Base-by-base conservation (phyloP, 2,888 invertebrate species). In the Venusia cambrica region DNA sequence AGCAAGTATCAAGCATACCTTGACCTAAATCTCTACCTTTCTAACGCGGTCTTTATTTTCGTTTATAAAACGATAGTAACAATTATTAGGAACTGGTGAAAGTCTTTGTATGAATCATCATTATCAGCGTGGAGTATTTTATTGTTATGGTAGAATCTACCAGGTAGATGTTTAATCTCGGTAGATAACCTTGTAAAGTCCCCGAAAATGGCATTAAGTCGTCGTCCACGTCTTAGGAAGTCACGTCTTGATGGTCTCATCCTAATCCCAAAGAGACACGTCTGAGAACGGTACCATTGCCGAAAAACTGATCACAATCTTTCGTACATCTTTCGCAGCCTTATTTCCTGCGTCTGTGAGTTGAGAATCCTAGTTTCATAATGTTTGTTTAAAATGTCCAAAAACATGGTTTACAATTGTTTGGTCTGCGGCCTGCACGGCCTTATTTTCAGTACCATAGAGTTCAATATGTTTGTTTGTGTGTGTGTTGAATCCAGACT, bases 191-290 rank as follows among this genome's bases (percentile, higher is more conserved):
- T n/a, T n/a, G n/a, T n/a, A n/a, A n/a, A n/a, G n/a, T n/a, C n/a
- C n/a, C n/a, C n/a, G n/a, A n/a, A n/a, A n/a, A n/a, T n/a, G n/a
- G n/a, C n/a, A n/a, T n/a, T n/a, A n/a, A n/a, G n/a, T n/a, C n/a
- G n/a, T n/a, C n/a, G n/a, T n/a, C n/a, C n/a, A n/a, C n/a, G n/a
- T 13, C 18, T 26, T 42, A 28, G 33, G 28, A 18, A 19, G 48
- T 62, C 60, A 61, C 58, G 57, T 59, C 59, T 51, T 50, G 42
- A 49, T 40, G 38, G 40, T 51, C 47, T 45, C 41, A 51, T 48
- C 45, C 33, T 50, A 45, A 51, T 48, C 43, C 39, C 44, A 45
- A 50, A 54, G 51, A 54, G 54, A 38, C 55, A 52, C 48, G 51
- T 48, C 44, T 36, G 11, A 38, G 27, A 40, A 51, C 51, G 27